phyloP scores from a whole-genome alignment of 2,888 invertebrate species.

The Piscicola geometra region DNA sequence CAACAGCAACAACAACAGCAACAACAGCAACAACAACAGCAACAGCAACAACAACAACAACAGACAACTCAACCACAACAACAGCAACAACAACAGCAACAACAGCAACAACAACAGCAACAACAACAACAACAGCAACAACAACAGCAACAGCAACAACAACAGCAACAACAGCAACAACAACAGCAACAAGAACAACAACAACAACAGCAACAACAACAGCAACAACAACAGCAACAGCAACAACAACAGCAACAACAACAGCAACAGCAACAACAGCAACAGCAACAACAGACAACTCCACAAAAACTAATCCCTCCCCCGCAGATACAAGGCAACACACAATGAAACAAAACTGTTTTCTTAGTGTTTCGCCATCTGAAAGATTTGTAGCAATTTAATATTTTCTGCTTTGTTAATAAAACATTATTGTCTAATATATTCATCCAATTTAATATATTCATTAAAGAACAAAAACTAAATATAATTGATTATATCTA shows the following conservation, averaged over 20 bases:
- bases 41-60: constrained; percentile 30
- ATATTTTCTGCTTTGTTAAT: no score
- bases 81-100: constrained; percentile 25
- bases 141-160: constrained; percentile 23
- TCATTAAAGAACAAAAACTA: no score
- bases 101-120: constrained; percentile 28
- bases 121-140: constrained; percentile 33
- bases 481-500: no score
- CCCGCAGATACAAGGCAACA: no score
- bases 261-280: constrained; percentile 26
- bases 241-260: constrained; percentile 24
- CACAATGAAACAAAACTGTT: no score
- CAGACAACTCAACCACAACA: constrained; percentile 14
- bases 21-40: constrained; percentile 33
- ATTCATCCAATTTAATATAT: no score
- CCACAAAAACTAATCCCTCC: no score
- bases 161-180: neutral
- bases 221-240: constrained; percentile 14
- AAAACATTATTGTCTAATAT: no score
- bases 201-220: constrained; percentile 2
- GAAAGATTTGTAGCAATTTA: no score
- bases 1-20: constrained; percentile 31
- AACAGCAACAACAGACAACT: constrained; percentile 30
- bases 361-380: no score
- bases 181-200: constrained; percentile 17